Percentiles rank a stretch among this genome's conserved stretches.
Conservation (phyloP, 92 coral and sea anemone genomes). For the Zoanthus gigantus region DNA sequence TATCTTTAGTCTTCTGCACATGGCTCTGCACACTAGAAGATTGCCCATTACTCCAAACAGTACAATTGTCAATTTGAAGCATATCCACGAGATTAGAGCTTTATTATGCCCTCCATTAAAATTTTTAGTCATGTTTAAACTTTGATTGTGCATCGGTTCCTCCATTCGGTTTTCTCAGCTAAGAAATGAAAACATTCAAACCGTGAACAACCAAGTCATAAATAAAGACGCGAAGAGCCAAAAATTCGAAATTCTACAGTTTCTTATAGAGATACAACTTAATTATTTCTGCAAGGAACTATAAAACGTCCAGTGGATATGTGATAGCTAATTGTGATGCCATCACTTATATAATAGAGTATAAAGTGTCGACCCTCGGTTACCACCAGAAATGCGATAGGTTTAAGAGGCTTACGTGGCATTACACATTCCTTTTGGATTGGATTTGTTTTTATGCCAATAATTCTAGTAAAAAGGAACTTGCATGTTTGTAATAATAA, state of each 20-base stretch:
- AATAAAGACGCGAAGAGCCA: not conserved
- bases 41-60: conserved; percentile 29
- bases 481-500: not conserved
- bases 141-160: not conserved
- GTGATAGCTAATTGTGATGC: not conserved
- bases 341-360: not conserved
- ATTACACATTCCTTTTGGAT: not conserved
- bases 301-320: not conserved
- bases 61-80: not conserved
- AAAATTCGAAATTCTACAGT: not conserved
- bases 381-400: not conserved
- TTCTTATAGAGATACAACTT: not conserved
- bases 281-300: not conserved
- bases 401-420: not conserved
- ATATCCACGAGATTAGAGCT: conserved; percentile 5
- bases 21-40: conserved; percentile 26
- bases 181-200: not conserved
- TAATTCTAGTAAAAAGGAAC: not conserved
- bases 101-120: not conserved
- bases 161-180: not conserved
- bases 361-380: not conserved
- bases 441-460: not conserved
- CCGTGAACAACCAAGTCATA: not conserved
- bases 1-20: not conserved
- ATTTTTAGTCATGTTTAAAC: not conserved